Evolutionary conservation across 1,140 invertebrate genomes (phyloP).

Genomic region (Papilio polytes): DNA sequence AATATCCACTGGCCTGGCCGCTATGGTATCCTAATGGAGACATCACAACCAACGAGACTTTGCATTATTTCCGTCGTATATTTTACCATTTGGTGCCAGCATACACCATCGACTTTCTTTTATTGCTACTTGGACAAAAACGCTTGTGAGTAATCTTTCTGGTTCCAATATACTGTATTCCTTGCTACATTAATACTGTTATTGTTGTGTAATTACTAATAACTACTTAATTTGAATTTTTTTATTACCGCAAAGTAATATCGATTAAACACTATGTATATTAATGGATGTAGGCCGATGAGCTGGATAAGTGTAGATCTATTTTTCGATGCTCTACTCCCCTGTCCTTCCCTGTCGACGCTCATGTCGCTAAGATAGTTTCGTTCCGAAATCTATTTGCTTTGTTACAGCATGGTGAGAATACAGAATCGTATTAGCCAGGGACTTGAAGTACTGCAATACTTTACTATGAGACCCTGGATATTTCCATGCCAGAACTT

Average conservation of each 20-base stretch:
- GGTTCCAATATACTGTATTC: background rate
- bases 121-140: constrained; percentile 85
- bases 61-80: constrained; percentile 84
- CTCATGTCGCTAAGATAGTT: too few relatives aligned
- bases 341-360: too few relatives aligned
- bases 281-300: too few relatives aligned
- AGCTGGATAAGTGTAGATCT: too few relatives aligned
- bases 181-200: background rate
- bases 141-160: constrained; percentile 83
- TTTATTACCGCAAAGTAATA: too few relatives aligned
- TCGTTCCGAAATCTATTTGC: constrained; percentile 19
- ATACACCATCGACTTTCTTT: constrained; percentile 85
- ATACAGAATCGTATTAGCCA: constrained; percentile 83
- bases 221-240: too few relatives aligned
- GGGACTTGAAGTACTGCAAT: constrained; percentile 86
- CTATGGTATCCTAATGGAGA: constrained; percentile 87
- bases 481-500: constrained; percentile 83
- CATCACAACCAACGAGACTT: constrained; percentile 84
- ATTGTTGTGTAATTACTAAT: too few relatives aligned
- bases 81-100: constrained; percentile 87
- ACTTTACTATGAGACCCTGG: constrained; percentile 90
- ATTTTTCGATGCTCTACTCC: too few relatives aligned
- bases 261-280: too few relatives aligned
- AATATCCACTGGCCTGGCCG: constrained; percentile 84
- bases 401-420: constrained; percentile 81